Conservation (phyloP, 2,797 vertebrate genomes). For the Dermochelys coriacea region DNA sequence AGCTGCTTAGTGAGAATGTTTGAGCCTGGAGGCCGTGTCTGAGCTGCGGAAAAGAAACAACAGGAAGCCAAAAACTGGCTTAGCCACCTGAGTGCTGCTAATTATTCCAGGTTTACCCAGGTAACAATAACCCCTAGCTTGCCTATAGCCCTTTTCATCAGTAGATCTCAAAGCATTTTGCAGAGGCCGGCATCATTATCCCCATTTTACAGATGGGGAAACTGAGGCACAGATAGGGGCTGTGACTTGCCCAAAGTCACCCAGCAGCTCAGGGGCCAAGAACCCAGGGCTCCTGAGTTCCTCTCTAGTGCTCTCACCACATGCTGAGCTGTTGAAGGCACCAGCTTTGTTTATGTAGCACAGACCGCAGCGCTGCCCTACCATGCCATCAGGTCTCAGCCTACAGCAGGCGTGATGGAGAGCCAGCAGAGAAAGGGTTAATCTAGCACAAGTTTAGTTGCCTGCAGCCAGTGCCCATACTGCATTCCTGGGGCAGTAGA, state of each 20-base stretch:
- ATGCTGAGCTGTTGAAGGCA: background rate
- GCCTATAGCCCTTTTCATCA: background rate
- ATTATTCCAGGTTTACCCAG: background rate
- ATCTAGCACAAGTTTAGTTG: background rate
- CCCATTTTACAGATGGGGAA: background rate
- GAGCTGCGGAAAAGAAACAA: background rate
- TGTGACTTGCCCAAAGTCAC: background rate
- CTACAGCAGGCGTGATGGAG: background rate
- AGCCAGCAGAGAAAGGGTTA: background rate
- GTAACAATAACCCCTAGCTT: background rate
- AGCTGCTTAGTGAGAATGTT: slow-evolving; percentile 67
- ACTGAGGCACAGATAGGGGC: background rate
- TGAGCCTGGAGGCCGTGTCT: background rate
- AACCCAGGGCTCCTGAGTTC: background rate
- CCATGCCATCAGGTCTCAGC: background rate
- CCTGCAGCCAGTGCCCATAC: background rate
- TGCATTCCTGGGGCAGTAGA: background rate
- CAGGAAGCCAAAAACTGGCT: accelerated
- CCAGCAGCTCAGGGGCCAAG: background rate
- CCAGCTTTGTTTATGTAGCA: background rate
- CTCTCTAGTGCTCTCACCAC: background rate
- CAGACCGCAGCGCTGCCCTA: background rate
- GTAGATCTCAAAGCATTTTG: background rate
- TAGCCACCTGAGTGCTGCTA: background rate
- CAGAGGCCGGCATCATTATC: background rate